Evolutionary conservation across 2,797 vertebrate species (phyloP), one percentile per base, ranked within the genome.

Genomic region (Eulemur mongoz): DNA sequence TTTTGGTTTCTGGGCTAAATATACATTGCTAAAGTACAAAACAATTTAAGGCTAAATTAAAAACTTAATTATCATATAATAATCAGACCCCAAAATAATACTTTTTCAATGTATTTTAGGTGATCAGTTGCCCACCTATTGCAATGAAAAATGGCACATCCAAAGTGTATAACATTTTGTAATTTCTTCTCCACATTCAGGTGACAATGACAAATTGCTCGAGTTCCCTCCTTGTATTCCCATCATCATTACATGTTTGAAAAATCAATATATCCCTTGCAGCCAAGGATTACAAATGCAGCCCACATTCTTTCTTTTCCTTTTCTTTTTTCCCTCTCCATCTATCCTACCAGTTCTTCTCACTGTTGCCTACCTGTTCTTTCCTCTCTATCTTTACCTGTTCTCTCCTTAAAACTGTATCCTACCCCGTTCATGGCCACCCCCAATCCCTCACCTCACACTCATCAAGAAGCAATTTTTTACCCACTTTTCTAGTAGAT

Each of bases 171-270:
- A 96, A 86, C 45, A 85, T 95, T 94, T n/a, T 86, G 43, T 94
- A 97, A 97, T 97, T 96, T 96, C 43, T 92, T 59, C 17, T 95
- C 52, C 50, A 76, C 92, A 54, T 69, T 90, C 91, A 89, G 45
- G 90, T 91, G 94, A 95, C 95, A 96, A 30, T 95, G 97, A 97
- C 81, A 97, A 97, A 97, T 82, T 76, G 59, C 32, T 91, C 67
- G 17, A 52, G 93, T 75, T 93, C 45, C 85, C 11, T 59, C 82
- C 92, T 59, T 91, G 38, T 61, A 72, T 75, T 94, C 22, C 38
- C 38, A 83, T 95, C 88, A 95, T 91, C 63, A 70, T 57, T 25
- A 63, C 48, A 76, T 52, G 25, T 84, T 80, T 89, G 78, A 97
- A 94, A 97, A 96, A 95, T 95, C 83, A 7, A 95, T 95, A 59